Percentiles rank a stretch among this genome's conserved stretches.
phyloP scores from a whole-genome alignment of 2,888 invertebrate genomes.

The Chaitophorus viminalis region DNA sequence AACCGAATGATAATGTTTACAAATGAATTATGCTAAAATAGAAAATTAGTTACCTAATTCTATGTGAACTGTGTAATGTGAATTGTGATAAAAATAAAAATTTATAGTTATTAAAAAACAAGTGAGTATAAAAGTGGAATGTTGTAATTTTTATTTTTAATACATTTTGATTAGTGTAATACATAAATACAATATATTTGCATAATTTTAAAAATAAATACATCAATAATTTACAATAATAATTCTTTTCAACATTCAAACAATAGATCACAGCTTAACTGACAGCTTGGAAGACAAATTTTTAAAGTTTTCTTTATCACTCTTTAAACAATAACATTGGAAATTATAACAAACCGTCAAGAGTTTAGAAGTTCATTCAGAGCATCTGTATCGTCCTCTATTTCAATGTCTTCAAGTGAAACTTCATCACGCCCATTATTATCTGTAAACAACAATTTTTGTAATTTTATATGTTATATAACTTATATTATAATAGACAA shows the following conservation, averaged over 20 bases:
- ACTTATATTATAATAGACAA: constrained; percentile 1
- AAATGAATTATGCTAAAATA: neutral
- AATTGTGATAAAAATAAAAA: neutral
- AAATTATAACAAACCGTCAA: constrained; percentile 44
- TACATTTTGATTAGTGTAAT: constrained; percentile 44
- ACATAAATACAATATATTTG: constrained; percentile 11
- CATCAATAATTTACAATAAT: constrained; percentile 43
- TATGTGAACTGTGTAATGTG: constrained; percentile 3
- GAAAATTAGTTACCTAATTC: neutral
- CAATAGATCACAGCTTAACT: constrained; percentile 51
- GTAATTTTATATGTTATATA: neutral
- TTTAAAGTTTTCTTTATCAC: neutral
- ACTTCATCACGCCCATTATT: constrained; percentile 54
- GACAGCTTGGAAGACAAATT: constrained; percentile 52
- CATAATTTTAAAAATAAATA: constrained; percentile 28
- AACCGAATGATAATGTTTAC: neutral
- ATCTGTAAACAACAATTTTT: constrained; percentile 43
- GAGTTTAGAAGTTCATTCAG: constrained; percentile 63
- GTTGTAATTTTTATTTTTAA: constrained; percentile 16
- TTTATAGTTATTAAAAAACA: neutral
- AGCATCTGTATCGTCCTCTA: constrained; percentile 64
- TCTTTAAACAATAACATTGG: constrained; percentile 22
- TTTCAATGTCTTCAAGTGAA: constrained; percentile 64
- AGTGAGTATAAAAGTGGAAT: constrained; percentile 39
- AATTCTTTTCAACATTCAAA: constrained; percentile 43